Evolutionary conservation across 2,797 vertebrate species (phyloP).

Genomic region (Dallia pectoralis): DNA sequence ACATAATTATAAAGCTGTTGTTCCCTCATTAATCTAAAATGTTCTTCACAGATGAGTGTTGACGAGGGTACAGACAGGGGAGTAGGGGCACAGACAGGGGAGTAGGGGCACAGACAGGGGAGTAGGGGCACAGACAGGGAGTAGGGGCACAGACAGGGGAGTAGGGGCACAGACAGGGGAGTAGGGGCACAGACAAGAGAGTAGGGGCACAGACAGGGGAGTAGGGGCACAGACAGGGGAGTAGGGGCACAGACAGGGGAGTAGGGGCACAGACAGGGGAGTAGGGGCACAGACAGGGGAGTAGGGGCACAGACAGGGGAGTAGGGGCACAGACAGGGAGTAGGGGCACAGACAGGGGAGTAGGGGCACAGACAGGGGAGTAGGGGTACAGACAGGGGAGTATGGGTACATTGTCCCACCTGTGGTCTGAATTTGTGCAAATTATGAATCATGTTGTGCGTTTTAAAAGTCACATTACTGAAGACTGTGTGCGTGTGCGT

Average conservation of each 20-base stretch:
- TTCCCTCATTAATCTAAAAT: slow-evolving; percentile 36
- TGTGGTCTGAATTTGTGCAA: slow-evolving; percentile 61
- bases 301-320: slow-evolving; percentile 15
- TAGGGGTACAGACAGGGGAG: slow-evolving; percentile 34
- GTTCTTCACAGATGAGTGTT: slow-evolving; percentile 8
- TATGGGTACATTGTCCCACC: slow-evolving; percentile 27
- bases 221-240: slow-evolving; percentile 15
- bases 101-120: slow-evolving; percentile 15
- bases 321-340: slow-evolving; percentile 14
- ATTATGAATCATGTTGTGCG: slow-evolving; percentile 72
- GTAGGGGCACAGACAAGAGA: neutral
- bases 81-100: slow-evolving; percentile 15
- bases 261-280: slow-evolving; percentile 15
- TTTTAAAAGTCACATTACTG: slow-evolving; percentile 65
- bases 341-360: slow-evolving; percentile 15
- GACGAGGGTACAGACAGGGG: slow-evolving; percentile 39
- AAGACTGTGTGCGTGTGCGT: slow-evolving; percentile 55
- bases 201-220: too few species aligned
- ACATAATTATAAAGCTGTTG: slow-evolving; percentile 43
- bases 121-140: slow-evolving; percentile 12
- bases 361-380: too few species aligned
- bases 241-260: slow-evolving; percentile 15
- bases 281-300: slow-evolving; percentile 15
- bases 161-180: slow-evolving; percentile 15
- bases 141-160: slow-evolving; percentile 15